Percentiles rank a stretch among this genome's conserved stretches.
phyloP scores from a whole-genome alignment of 2,113 vertebrate species.

The Rhadina sibilatrix region DNA sequence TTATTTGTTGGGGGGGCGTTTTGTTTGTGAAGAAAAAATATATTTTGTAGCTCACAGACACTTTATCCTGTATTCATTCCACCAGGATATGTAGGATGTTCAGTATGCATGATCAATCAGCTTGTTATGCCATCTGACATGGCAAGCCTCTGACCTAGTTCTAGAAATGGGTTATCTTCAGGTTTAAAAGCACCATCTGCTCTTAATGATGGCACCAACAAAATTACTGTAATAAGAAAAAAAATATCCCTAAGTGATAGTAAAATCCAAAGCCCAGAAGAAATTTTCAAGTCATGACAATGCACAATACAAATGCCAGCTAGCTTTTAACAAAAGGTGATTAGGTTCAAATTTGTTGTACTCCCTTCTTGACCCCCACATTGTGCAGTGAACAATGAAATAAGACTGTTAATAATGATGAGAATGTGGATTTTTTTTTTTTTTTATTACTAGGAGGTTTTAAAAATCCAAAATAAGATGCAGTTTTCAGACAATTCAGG shows the following conservation, averaged over 20 bases:
- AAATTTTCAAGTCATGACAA: neutral
- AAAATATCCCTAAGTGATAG: neutral
- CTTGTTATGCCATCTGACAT: neutral
- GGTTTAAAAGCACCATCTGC: slow-evolving; percentile 9
- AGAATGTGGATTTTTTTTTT: neutral
- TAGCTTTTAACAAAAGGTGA: neutral
- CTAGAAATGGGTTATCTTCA: slow-evolving; percentile 6
- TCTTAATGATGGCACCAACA: slow-evolving; percentile 1
- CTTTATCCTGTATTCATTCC: neutral
- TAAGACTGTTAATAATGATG: neutral
- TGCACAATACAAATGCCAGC: neutral
- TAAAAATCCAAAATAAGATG: neutral
- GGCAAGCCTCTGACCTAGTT: neutral
- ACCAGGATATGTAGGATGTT: neutral
- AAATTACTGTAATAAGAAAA: neutral
- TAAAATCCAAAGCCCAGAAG: neutral
- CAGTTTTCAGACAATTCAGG: neutral
- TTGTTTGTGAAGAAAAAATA: neutral
- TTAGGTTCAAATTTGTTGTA: neutral
- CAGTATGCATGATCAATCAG: neutral
- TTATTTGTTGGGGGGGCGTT: too few relatives aligned
- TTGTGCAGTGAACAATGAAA: neutral
- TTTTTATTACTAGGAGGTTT: neutral
- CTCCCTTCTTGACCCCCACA: rapidly evolving
- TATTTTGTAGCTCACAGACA: neutral